Base-by-base conservation (phyloP, 2,113 vertebrate species). In the Anhinga anhinga region DNA sequence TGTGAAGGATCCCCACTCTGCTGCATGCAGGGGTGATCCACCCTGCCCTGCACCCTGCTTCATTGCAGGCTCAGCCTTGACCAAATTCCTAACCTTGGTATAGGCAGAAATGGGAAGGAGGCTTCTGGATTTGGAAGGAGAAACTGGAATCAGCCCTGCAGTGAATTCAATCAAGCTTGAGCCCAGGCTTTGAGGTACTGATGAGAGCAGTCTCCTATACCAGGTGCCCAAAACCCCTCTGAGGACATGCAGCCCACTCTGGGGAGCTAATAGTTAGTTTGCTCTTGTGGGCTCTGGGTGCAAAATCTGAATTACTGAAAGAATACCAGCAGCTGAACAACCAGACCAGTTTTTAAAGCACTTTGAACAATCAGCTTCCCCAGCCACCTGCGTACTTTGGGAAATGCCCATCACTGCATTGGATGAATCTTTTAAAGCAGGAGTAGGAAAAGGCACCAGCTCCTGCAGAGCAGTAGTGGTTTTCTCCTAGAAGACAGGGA, bases 121-220 rank as follows among this genome's bases (percentile, higher is more conserved):
- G 6, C 15, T 80, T 86, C 72, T 69, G 22, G 47, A 47, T 77
- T 72, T 80, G 76, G 42, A 88, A 88, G 19, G 29, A 83, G 13
- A 71, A 88, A 40, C 52, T 67, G 25, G 38, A 70, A 67, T 61
- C 4, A 2, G 2, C 52, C 15, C 62, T 67, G 5, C 38, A 80
- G 32, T 63, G 16, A 50, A 29, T 83, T 79, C 30, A 36, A 3
- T 22, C 49, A 80, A 49, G 16, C 23, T 71, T 44, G 52, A 91
- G 16, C 13, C 42, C 1, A 2, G 27, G 18, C 11, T 86, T 53
- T 19, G 16, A 49, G 80, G 7, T 1, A 47, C 11, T 0, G 0
- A 34, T 49, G 30, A 34, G 38, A 82, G 44, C 32, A 32, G 20
- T 16, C 9, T 59, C 36, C 32, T 38, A 19, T 5, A 32, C 29